Evolutionary conservation across 1,140 invertebrate species (phyloP).

Genomic region (Carposina sasakii): DNA sequence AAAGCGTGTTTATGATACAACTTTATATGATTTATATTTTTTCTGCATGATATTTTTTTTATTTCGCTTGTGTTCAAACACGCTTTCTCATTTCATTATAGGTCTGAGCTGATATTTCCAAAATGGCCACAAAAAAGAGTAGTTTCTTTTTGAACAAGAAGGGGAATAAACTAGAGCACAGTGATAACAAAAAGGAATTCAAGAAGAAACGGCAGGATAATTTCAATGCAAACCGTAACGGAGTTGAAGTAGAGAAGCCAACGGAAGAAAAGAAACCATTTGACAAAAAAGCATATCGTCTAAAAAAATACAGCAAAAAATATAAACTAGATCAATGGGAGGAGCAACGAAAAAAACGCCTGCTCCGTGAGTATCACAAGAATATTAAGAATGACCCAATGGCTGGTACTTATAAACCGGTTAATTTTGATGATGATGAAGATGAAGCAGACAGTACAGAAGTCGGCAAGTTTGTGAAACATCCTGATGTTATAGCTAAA

Average conservation of each 20-base stretch:
- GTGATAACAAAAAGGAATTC: constrained; percentile 19
- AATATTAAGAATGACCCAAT: constrained; percentile 68
- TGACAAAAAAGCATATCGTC: constrained; percentile 77
- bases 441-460: constrained; percentile 34
- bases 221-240: constrained; percentile 34
- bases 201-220: constrained; percentile 32
- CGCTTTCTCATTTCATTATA: constrained; percentile 67
- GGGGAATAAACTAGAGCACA: constrained; percentile 19
- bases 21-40: constrained; percentile 13
- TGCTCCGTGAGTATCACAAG: constrained; percentile 73
- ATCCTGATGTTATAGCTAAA: constrained; percentile 59
- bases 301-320: constrained; percentile 79
- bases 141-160: constrained; percentile 50
- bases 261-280: constrained; percentile 74
- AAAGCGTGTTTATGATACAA: constrained; percentile 47
- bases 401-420: constrained; percentile 47
- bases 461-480: constrained; percentile 54
- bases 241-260: constrained; percentile 17
- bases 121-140: constrained; percentile 52
- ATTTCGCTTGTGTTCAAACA: constrained; percentile 45
- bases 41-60: constrained; percentile 13
- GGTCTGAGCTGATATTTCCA: constrained; percentile 40
- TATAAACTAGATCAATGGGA: constrained; percentile 79
- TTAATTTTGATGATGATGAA: constrained; percentile 51
- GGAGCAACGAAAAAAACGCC: constrained; percentile 73